Evolutionary conservation across 1,140 invertebrate species (phyloP).

Genomic region (Homalodisca vitripennis): DNA sequence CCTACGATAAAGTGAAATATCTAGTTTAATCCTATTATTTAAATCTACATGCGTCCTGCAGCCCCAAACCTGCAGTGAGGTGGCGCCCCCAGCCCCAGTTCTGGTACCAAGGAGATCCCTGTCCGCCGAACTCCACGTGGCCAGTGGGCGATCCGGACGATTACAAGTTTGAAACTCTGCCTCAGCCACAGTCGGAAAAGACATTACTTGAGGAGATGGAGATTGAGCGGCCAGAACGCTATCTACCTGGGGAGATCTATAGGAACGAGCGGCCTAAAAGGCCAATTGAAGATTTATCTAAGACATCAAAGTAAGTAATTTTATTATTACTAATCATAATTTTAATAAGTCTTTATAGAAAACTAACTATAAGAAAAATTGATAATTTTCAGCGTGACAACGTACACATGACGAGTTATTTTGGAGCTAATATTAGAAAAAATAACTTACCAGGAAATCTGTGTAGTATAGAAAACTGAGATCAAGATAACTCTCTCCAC

Average conservation of each 20-base stretch:
- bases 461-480: too few species aligned
- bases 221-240: constrained; percentile 15
- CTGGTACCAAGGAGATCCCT: constrained; percentile 16
- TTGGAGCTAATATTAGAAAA: neutral
- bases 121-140: neutral
- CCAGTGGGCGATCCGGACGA: constrained; percentile 16
- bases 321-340: neutral
- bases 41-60: too few species aligned
- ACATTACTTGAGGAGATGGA: constrained; percentile 22
- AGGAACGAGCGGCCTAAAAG: constrained; percentile 4
- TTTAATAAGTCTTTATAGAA: neutral
- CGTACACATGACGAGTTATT: neutral
- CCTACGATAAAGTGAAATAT: too few species aligned
- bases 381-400: neutral
- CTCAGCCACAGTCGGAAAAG: neutral
- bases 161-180: constrained; percentile 10
- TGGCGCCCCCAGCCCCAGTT: constrained; percentile 14
- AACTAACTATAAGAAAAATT: neutral
- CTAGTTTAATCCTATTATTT: too few species aligned
- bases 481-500: too few species aligned
- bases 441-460: neutral
- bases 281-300: constrained; percentile 24
- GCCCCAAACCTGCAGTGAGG: neutral
- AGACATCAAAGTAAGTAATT: constrained; percentile 16
- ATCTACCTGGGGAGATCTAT: constrained; percentile 19